These are phyloP conservation scores for Rousettus leschenaultii DNA, from an alignment of 2,113 vertebrate genomes.

Conservation along the genomic window DNA sequence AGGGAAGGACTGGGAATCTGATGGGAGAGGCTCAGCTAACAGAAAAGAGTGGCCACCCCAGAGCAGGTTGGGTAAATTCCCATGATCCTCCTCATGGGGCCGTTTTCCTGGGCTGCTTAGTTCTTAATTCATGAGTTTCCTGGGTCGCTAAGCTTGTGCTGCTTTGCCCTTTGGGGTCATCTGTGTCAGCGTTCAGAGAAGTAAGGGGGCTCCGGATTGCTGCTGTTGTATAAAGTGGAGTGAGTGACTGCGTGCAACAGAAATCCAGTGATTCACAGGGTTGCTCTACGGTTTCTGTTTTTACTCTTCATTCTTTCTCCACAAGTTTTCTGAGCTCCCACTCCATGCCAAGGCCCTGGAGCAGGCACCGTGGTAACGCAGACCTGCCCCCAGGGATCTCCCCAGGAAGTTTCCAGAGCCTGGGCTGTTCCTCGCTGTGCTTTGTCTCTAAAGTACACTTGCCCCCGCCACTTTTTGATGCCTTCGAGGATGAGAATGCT, in stretches of 20 bases:
- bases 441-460: background rate
- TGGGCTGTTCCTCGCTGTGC: background rate
- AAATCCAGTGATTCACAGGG: background rate
- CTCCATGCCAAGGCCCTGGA: background rate
- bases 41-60: background rate
- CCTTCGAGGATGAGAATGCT: background rate
- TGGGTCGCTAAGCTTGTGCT: background rate
- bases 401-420: background rate
- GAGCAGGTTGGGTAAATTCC: background rate
- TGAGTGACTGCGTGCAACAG: background rate
- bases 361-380: background rate
- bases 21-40: background rate
- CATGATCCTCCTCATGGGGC: background rate
- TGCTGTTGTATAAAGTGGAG: background rate
- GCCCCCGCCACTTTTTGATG: background rate
- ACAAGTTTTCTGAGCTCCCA: background rate
- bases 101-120: background rate
- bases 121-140: background rate
- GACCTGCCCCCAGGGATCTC: background rate
- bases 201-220: background rate
- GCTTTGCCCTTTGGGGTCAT: background rate
- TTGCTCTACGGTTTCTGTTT: background rate
- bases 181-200: background rate
- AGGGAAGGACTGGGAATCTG: background rate
- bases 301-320: background rate